Conservation (phyloP, 2,113 vertebrate species). For the Tiliqua scincoides region DNA sequence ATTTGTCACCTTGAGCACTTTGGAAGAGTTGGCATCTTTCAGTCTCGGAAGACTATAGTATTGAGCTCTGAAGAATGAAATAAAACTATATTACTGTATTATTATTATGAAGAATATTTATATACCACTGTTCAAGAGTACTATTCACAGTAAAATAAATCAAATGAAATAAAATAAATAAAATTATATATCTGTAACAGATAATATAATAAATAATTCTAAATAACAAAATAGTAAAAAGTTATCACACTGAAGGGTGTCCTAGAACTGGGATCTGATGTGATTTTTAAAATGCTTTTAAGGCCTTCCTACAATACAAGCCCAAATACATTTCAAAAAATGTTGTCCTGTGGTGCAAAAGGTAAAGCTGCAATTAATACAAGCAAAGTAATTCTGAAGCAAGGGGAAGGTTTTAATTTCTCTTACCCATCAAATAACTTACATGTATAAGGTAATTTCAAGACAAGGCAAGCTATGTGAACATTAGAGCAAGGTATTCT, state of each 20-base stretch:
- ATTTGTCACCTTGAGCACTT: background rate
- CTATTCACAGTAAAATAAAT: too few relatives aligned
- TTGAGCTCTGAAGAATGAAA: background rate
- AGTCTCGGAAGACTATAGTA: too few relatives aligned
- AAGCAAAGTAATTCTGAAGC: slow-evolving; percentile 18
- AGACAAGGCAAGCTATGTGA: slow-evolving; percentile 34
- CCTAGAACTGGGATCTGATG: slow-evolving; percentile 19
- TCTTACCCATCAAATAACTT: slow-evolving; percentile 20
- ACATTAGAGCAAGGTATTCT: slow-evolving; percentile 23
- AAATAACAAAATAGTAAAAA: slow-evolving; percentile 17
- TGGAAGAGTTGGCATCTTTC: too few relatives aligned
- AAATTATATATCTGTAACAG: too few relatives aligned
- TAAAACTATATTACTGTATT: background rate
- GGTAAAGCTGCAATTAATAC: slow-evolving; percentile 17
- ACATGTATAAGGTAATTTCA: slow-evolving; percentile 44
- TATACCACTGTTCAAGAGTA: too few relatives aligned
- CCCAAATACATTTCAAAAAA: slow-evolving; percentile 19
- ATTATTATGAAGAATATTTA: background rate
- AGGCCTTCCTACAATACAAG: slow-evolving; percentile 12
- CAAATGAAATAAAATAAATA: too few relatives aligned
- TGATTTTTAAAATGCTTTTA: slow-evolving; percentile 41
- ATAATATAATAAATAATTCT: slow-evolving; percentile 28
- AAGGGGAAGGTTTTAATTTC: slow-evolving; percentile 34
- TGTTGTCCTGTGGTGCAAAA: slow-evolving; percentile 21
- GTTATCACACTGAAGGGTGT: background rate